Conservation (phyloP, 2,888 invertebrate genomes). For the Orthosia gracilis region DNA sequence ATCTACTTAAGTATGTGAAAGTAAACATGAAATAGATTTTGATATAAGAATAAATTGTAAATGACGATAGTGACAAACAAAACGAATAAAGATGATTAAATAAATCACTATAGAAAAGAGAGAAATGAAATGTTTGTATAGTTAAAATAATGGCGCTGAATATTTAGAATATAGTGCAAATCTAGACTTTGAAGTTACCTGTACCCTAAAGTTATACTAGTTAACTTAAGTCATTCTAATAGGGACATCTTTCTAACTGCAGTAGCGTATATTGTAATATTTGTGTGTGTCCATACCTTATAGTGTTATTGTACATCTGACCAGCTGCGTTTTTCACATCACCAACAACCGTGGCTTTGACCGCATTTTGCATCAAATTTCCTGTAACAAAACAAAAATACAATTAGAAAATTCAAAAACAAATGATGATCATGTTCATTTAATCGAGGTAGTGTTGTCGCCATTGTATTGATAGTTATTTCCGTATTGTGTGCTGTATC, state of each 20-base stretch:
- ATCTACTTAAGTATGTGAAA: neutral
- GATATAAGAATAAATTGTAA: neutral
- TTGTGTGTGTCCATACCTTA: slow-evolving; percentile 47
- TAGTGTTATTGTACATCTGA: slow-evolving; percentile 55
- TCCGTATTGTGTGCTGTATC: neutral
- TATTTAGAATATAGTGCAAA: slow-evolving; percentile 1
- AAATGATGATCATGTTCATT: neutral
- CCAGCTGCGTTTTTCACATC: slow-evolving; percentile 53
- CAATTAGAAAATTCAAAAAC: neutral
- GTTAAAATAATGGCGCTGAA: slow-evolving; percentile 8
- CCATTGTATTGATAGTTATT: neutral
- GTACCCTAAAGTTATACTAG: neutral
- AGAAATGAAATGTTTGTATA: slow-evolving; percentile 20
- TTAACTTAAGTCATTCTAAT: neutral
- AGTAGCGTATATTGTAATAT: slow-evolving; percentile 32
- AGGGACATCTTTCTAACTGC: slow-evolving; percentile 35
- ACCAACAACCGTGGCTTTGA: slow-evolving; percentile 51
- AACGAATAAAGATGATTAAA: slow-evolving; percentile 3
- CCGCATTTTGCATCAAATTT: slow-evolving; percentile 62
- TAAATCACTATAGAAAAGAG: neutral
- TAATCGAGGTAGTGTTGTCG: too few relatives aligned
- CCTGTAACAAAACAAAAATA: slow-evolving; percentile 57
- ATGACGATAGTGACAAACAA: slow-evolving; percentile 2
- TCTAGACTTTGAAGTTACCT: neutral
- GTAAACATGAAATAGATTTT: slow-evolving; percentile 3